A percentile compares a stretch with the other conserved stretches of the same genome.
phyloP scores from a whole-genome alignment of 2,888 invertebrate genomes.

The Ceriagrion tenellum region DNA sequence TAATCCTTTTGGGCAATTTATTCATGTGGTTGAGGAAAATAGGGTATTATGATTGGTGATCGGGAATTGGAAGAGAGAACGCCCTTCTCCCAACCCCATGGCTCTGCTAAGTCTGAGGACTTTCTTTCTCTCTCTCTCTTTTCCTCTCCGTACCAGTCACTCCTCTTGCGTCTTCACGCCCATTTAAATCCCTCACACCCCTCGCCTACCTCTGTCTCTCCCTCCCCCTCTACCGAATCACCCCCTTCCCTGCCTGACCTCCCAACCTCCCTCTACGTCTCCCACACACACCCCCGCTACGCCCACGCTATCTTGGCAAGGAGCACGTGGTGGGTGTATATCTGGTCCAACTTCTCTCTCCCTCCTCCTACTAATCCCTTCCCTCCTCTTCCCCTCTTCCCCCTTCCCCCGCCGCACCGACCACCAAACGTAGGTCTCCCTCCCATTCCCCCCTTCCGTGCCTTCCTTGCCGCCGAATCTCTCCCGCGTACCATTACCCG shows the following conservation, averaged over 20 bases:
- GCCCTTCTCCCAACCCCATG: too few species aligned
- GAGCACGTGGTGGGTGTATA: slow-evolving; percentile 56
- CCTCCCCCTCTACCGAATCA: neutral
- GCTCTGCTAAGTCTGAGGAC: too few species aligned
- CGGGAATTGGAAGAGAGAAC: too few species aligned
- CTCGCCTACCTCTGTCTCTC: neutral
- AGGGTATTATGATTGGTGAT: too few species aligned
- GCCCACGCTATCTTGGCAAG: slow-evolving; percentile 56
- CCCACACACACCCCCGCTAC: neutral
- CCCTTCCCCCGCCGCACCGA: neutral
- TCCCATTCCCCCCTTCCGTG: too few species aligned
- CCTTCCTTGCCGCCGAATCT: too few species aligned
- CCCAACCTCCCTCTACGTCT: neutral
- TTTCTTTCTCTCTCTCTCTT: too few species aligned
- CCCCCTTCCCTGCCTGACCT: neutral
- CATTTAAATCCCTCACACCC: neutral
- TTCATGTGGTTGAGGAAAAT: too few species aligned
- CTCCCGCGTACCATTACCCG: neutral
- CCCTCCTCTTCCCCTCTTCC: neutral
- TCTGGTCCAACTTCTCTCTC: slow-evolving; percentile 31
- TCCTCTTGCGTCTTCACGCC: neutral
- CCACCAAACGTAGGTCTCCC: neutral
- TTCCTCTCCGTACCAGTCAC: too few species aligned
- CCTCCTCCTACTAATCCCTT: neutral
- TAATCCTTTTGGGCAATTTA: too few species aligned